A percentile compares a stretch with the other conserved stretches of the same genome.
Conservation (phyloP, 2,113 vertebrate species). For the Athene noctua region DNA sequence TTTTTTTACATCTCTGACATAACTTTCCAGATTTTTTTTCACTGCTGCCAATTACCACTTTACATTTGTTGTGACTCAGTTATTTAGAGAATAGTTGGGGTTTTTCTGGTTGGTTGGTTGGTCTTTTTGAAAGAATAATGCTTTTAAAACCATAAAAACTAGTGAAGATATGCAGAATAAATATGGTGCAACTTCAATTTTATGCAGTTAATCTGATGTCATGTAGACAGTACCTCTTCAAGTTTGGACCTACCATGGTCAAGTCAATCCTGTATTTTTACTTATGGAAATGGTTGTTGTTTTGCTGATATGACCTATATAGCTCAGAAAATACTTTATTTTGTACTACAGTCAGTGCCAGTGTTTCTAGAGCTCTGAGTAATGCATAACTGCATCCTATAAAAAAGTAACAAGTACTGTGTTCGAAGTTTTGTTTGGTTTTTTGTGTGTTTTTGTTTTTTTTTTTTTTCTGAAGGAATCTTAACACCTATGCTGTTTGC, state of each 20-base stretch:
- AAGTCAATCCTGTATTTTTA: background rate
- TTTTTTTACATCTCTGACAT: background rate
- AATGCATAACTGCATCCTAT: background rate
- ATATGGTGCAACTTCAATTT: background rate
- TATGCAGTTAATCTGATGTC: background rate
- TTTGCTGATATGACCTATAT: background rate
- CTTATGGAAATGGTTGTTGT: background rate
- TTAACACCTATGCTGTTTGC: background rate
- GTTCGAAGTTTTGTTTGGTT: background rate
- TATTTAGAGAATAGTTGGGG: background rate
- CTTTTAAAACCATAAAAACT: background rate
- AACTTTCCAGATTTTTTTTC: background rate
- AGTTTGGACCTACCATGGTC: background rate
- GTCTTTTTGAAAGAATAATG: background rate
- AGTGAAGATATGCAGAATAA: background rate
- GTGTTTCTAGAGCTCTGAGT: background rate
- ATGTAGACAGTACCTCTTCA: background rate
- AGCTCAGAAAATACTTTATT: background rate
- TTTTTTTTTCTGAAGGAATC: background rate
- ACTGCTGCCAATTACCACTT: background rate
- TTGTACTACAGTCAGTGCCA: background rate
- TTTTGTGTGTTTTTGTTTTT: too few relatives aligned
- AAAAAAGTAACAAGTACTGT: background rate
- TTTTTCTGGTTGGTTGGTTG: accelerated
- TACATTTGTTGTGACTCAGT: background rate